These are phyloP conservation scores for Exephanes ischioxanthus DNA, from an alignment of 2,888 invertebrate species.

Conservation along the genomic window DNA sequence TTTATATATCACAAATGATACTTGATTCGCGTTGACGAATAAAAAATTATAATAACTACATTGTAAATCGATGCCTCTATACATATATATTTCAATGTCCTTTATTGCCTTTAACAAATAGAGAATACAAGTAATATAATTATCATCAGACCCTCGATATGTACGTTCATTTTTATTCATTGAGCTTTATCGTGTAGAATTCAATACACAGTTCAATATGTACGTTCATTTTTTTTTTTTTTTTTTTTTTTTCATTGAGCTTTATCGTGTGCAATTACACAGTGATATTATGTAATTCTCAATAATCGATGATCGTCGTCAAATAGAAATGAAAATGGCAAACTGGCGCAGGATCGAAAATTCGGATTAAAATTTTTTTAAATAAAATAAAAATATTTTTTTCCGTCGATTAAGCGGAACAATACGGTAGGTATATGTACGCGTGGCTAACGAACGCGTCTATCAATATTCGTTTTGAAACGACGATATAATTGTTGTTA, in stretches of 20 bases:
- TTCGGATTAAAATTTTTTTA: not conserved
- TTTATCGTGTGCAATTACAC: slow-evolving; percentile 11
- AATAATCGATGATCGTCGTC: not conserved
- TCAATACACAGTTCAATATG: slow-evolving; percentile 8
- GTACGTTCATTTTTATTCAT: not conserved
- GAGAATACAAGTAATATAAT: not conserved
- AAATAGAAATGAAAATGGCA: not conserved
- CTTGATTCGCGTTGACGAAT: slow-evolving; percentile 69
- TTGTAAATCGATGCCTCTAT: slow-evolving; percentile 28
- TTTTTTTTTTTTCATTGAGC: slow-evolving; percentile 6
- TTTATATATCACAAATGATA: slow-evolving; percentile 72
- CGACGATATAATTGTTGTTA: not conserved
- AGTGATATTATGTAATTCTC: not conserved
- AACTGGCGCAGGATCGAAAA: not conserved
- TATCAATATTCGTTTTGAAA: not conserved
- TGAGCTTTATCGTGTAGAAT: slow-evolving; percentile 6
- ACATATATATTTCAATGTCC: slow-evolving; percentile 21
- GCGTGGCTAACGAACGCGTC: not conserved
- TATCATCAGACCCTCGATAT: slow-evolving; percentile 4
- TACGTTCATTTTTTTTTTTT: slow-evolving; percentile 5
- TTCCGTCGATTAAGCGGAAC: too few relatives aligned
- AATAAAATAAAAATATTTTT: not conserved
- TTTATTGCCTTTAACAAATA: slow-evolving; percentile 36
- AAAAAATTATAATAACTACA: slow-evolving; percentile 57
- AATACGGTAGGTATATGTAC: not conserved